Evolutionary conservation across 1,140 invertebrate species (phyloP), one percentile per base, ranked within the genome.

Genomic region (Ladona fulva): DNA sequence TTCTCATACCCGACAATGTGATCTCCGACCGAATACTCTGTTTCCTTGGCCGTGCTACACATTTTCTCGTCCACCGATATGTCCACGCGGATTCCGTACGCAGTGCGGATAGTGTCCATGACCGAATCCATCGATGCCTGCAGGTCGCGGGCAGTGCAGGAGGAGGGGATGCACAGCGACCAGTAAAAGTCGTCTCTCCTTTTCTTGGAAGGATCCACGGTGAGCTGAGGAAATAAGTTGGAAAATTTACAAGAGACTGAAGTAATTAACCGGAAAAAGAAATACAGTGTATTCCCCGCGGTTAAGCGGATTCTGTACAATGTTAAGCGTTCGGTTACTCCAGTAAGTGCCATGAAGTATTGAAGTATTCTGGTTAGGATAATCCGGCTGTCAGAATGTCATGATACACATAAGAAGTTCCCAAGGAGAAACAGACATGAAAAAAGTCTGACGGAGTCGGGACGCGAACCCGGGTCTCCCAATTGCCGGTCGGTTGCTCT

Each of bases 191-290:
- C 24, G 25, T 78, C 52, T 16, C 78, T 44, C 59, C 24, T 22
- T 37, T 78, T 78, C 25, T 78, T 78, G 14, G 78, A 78, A 44
- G 74, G 78, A 73, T 78, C 78, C 5, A 25, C 24, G 44, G 78
- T 75, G 22, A 76, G 42, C 78, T 78, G 42, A 16, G 24, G 73
- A 37, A 78, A 74, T 25, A 19, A 16, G 24, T n/a, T 11, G 11
- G 22, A n/a, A 11, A 77, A 3, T 6, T 11, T 22, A 74, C 10
- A 11, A 10, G 44, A 66, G n/a, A 12, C 14, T 66, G 5, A 66
- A 66, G 52, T 5, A 19, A 66, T 22, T 66, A 16, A 66, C 52
- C 3, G 52, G 52, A 19, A 66, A 66, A 66, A 22, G 3, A 66
- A 66, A 19, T 5, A 37, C 29, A 37, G 3, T 37, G 29, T 37